Conservation (phyloP, 2,113 vertebrate genomes). For the Saguinus imperator region DNA sequence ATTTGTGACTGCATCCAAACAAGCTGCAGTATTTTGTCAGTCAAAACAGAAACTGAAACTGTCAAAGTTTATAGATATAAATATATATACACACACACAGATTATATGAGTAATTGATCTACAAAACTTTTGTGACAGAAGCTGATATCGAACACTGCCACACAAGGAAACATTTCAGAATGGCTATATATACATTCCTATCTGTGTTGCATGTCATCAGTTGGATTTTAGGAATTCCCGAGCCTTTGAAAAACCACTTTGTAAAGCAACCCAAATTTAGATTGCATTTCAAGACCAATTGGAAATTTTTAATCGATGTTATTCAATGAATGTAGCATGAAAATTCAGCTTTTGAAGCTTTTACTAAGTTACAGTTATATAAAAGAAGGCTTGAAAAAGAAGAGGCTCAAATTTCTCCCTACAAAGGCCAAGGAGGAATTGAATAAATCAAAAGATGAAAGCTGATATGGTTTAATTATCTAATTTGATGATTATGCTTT, state of each 20-base stretch:
- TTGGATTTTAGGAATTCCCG: conserved; percentile 20
- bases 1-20: not conserved
- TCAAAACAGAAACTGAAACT: not conserved
- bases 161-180: not conserved
- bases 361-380: not conserved
- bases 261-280: not conserved
- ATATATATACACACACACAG: not conserved
- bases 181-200: not conserved
- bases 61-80: not conserved
- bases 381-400: conserved; percentile 31
- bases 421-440: not conserved
- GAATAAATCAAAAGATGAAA: conserved; percentile 31
- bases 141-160: not conserved
- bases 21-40: not conserved
- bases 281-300: not conserved
- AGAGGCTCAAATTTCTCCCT: not conserved
- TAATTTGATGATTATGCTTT: conserved; percentile 29
- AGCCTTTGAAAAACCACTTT: not conserved
- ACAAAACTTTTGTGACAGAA: not conserved
- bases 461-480: not conserved
- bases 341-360: conserved; percentile 31
- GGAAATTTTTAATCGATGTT: conserved; percentile 53
- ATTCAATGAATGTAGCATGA: not conserved
- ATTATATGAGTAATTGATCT: not conserved
- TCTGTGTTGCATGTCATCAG: not conserved